Base-by-base conservation (phyloP, 2,888 invertebrate genomes). In the Troglohyphantes excavatus region DNA sequence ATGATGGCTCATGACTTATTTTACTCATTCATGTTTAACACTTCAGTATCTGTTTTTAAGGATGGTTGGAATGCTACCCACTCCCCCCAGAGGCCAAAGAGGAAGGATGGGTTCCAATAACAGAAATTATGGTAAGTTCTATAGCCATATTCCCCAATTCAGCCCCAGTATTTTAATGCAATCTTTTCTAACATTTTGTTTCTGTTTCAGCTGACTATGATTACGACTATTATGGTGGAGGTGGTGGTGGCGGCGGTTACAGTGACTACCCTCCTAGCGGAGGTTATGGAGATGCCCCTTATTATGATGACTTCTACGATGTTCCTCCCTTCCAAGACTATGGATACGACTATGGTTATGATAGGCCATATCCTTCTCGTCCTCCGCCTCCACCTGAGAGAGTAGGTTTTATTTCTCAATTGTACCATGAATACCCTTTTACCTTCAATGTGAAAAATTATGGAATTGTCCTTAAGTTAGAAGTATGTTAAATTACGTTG, bases 201-300 rank as follows among this genome's bases (percentile, higher is more conserved):
- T 65, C n/a, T n/a, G 63, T 59, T 43, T 53, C n/a, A 53, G 9
- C 29, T 84, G 91, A 92, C 91, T 93, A 93, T 92, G 97, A 97
- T 96, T 97, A 97, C 96, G 97, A 97, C 96, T 97, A 97, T 97
- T 97, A 97, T 96, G 84, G 97, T 96, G 97, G 97, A 96, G 76
- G 97, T 96, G 97, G 97, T 95, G 97, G 97, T 96, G 97, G 97
- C 11, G 90, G 89, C 26, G 78, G 78, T 13, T 68, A 76, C 95
- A 97, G 97, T 95, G 97, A 97, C 23, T 59, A 96, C 96, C 98
- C 98, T 95, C 96, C 97, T 95, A 53, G 53, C 13, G 90, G 89
- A 23, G 84, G 89, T 13, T 76, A 76, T 95, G 97, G 97, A 95
- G 97, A 97, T 39, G 70, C 96, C 96, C 98, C 98, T 95, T 96